Conservation (phyloP, 2,113 vertebrate species). For the Notothenia coriiceps region DNA sequence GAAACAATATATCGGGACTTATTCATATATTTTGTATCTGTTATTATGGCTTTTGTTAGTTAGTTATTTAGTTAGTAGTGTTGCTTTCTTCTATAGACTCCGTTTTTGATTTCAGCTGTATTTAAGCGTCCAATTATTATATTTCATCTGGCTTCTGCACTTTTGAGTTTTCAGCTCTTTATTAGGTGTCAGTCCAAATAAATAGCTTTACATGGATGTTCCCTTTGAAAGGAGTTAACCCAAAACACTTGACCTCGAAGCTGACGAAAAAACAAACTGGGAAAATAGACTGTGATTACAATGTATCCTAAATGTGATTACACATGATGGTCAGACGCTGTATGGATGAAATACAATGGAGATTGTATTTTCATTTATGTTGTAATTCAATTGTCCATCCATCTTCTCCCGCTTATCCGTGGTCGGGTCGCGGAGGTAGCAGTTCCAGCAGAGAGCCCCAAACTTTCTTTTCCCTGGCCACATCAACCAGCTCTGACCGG, state of each 20-base stretch:
- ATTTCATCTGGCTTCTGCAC: constrained; percentile 18
- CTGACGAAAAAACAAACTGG: background rate
- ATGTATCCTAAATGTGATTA: background rate
- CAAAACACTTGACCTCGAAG: constrained; percentile 6
- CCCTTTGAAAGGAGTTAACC: background rate
- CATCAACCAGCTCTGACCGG: too few relatives aligned
- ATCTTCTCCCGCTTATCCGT: too few relatives aligned
- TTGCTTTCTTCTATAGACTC: constrained; percentile 23
- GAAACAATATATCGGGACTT: too few relatives aligned
- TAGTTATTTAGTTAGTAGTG: constrained; percentile 39
- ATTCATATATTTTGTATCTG: background rate
- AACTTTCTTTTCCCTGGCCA: too few relatives aligned
- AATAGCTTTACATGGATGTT: constrained; percentile 14
- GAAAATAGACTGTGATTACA: background rate
- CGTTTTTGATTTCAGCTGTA: constrained; percentile 28
- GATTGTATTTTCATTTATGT: background rate
- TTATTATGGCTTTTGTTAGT: constrained; percentile 11
- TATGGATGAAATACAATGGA: background rate
- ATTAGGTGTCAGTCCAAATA: constrained; percentile 15
- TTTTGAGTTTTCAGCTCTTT: constrained; percentile 12
- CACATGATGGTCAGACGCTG: background rate
- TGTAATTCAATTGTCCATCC: background rate
- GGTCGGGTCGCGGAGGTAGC: too few relatives aligned
- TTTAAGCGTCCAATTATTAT: constrained; percentile 29
- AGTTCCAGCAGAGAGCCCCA: too few relatives aligned